Evolutionary conservation across 2,113 vertebrate genomes (phyloP).

Genomic region (Saccopteryx bilineata): DNA sequence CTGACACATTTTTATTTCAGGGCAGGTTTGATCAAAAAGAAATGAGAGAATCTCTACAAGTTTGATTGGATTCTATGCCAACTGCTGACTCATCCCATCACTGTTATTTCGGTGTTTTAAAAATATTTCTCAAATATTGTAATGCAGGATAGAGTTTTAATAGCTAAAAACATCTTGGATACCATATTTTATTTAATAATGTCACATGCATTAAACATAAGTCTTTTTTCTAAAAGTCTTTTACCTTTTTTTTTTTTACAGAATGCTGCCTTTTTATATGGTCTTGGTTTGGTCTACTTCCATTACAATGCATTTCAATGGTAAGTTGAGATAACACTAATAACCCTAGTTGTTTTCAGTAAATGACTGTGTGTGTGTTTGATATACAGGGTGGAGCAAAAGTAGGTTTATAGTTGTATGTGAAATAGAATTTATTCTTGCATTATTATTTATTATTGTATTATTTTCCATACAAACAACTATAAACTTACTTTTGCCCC

Average conservation of each 20-base stretch:
- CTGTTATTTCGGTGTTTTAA: constrained; percentile 52
- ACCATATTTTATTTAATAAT: constrained; percentile 42
- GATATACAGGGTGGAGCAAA: background rate
- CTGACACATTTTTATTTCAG: constrained; percentile 33
- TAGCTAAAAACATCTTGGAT: constrained; percentile 12
- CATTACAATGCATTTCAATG: constrained; percentile 99
- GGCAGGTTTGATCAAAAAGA: constrained; percentile 52
- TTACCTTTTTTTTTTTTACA: constrained; percentile 87
- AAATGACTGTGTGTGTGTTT: constrained; percentile 47
- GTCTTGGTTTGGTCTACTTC: constrained; percentile 99
- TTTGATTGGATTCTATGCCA: constrained; percentile 42
- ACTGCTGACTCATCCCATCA: constrained; percentile 43
- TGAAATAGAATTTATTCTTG: too few relatives aligned
- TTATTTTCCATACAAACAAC: background rate
- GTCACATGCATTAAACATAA: constrained; percentile 1
- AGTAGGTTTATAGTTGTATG: background rate
- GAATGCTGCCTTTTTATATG: constrained; percentile 99
- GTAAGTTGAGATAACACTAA: constrained; percentile 90
- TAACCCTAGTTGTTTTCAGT: constrained; percentile 17
- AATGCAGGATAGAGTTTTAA: constrained; percentile 32
- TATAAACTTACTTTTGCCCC: background rate
- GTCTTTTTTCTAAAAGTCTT: constrained; percentile 64
- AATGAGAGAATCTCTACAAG: constrained; percentile 22
- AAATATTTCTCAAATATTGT: constrained; percentile 58
- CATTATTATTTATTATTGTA: too few relatives aligned